Evolutionary conservation across 2,113 vertebrate genomes (phyloP), one percentile per base, ranked within the genome.

Genomic region (Poicephalus meyeri): DNA sequence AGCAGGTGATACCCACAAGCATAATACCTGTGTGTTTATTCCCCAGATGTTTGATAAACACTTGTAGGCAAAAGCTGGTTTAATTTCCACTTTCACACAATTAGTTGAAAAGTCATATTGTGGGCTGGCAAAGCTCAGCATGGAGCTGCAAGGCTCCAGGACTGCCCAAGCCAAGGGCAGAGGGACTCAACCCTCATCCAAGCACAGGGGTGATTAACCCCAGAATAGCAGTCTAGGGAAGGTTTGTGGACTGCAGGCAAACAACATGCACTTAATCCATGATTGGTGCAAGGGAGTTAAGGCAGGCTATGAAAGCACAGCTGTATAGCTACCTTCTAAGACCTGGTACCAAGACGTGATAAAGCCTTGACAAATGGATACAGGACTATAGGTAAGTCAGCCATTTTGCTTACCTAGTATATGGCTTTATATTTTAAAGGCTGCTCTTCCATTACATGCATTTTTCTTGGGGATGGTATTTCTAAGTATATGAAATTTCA

Each of bases 1-100:
- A 44, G 71, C 69, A 68, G 94, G 95, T 10, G 71, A 65, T 11
- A n/a, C 49, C 17, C 89, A 56, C 41, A n/a, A 29, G 78, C 94
- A 72, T 73, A 77, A 93, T 15, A 21, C 52, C 58, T 58, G 73
- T 61, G 91, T 47, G 52, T 88, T 95, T 94, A 86, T 91, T 92
- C 89, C 92, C 55, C 26, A 2, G 23, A 46, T 69, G 81, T 79
- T 79, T 80, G 84, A 74, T 89, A 95, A 87, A 71, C 78, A 47
- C 82, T 73, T 68, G 60, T 44, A 82, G 41, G 50, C 71, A 58
- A 81, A 83, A 81, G 90, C 86, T n/a, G 72, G 85, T 65, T 66
- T 89, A 68, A 74, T 63, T 89, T 86, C 91, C 78, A 28, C 80
- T 97, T 93, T 71, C 26, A 12, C 69, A 71, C 76, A 80, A 73